These are phyloP conservation scores for Ophion costatus DNA, from an alignment of 2,888 invertebrate species.

Conservation along the genomic window DNA sequence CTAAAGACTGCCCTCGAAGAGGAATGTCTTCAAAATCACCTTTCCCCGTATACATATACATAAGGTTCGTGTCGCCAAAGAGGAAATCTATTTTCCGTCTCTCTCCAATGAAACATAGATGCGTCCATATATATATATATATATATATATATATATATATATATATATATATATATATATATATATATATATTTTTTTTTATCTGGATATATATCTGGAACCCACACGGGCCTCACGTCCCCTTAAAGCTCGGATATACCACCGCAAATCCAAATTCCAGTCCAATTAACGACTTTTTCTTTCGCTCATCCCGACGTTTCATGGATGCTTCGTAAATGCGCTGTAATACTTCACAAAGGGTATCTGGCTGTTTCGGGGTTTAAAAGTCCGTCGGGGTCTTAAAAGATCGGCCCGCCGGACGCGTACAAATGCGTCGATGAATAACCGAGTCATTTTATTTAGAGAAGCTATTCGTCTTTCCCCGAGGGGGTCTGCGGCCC, in stretches of 20 bases:
- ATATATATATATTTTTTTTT: too few species aligned
- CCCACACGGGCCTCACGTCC: not conserved
- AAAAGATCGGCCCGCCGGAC: conserved; percentile 73
- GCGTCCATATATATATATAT: not conserved
- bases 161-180: too few species aligned
- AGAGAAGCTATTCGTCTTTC: conserved; percentile 82
- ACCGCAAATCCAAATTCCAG: conserved; percentile 40
- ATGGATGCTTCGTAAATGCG: conserved; percentile 26
- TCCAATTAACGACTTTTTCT: conserved; percentile 37
- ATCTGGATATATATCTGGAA: not conserved
- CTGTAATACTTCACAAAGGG: conserved; percentile 49
- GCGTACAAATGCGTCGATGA: conserved; percentile 83
- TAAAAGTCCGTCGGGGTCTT: conserved; percentile 56
- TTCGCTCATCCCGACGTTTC: conserved; percentile 13
- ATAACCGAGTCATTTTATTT: conserved; percentile 83
- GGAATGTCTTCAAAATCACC: not conserved
- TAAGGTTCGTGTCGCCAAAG: not conserved
- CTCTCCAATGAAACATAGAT: not conserved
- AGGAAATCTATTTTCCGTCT: not conserved
- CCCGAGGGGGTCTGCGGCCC: conserved; percentile 73
- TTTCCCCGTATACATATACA: not conserved
- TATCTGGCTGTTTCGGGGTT: not conserved
- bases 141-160: too few species aligned
- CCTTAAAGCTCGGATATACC: conserved; percentile 19
- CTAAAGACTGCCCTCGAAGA: too few species aligned